Conservation (phyloP, 2,888 invertebrate genomes). For the Meganola albula region DNA sequence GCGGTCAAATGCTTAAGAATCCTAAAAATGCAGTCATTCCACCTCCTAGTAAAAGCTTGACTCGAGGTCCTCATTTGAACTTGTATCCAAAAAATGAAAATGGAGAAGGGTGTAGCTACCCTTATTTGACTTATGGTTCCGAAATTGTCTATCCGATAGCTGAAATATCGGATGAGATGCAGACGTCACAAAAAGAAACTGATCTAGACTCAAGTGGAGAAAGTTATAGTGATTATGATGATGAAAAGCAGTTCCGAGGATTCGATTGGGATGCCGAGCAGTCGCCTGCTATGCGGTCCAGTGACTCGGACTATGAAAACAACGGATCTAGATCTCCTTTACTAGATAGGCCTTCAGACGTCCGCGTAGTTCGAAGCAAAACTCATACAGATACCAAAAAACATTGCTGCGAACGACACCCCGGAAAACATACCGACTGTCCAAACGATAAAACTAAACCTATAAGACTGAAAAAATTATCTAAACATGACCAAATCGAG, state of each 20-base stretch:
- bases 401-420: constrained; percentile 56
- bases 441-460: constrained; percentile 56
- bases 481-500: constrained; percentile 52
- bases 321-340: constrained; percentile 84
- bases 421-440: constrained; percentile 47
- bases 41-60: constrained; percentile 83
- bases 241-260: constrained; percentile 74
- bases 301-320: constrained; percentile 83
- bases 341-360: constrained; percentile 71
- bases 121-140: constrained; percentile 81
- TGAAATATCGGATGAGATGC: constrained; percentile 89
- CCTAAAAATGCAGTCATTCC: constrained; percentile 80
- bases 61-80: constrained; percentile 83
- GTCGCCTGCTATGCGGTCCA: constrained; percentile 64
- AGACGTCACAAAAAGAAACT: constrained; percentile 81
- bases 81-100: constrained; percentile 81
- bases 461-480: constrained; percentile 62
- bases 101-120: constrained; percentile 86
- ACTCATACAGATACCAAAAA: constrained; percentile 57
- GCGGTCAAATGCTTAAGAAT: constrained; percentile 81
- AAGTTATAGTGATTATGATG: constrained; percentile 80
- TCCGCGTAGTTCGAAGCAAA: constrained; percentile 61
- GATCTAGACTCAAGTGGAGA: constrained; percentile 78
- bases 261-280: constrained; percentile 73
- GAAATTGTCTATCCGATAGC: constrained; percentile 91